Percentiles rank a stretch among this genome's conserved stretches.
phyloP scores from a whole-genome alignment of 2,113 vertebrate genomes.

The Scartelaos histophorus region DNA sequence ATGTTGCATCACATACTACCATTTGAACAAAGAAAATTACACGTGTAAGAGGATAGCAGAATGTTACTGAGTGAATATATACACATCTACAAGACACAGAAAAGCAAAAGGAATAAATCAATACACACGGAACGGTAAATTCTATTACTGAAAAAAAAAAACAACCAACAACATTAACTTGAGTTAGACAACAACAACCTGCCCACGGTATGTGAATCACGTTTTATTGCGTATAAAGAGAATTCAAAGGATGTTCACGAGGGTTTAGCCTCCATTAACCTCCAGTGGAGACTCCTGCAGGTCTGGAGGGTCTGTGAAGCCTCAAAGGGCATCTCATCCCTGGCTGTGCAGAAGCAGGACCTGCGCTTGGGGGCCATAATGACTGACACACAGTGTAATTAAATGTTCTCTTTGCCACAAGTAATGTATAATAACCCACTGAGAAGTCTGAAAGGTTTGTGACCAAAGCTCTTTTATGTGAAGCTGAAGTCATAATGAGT shows the following conservation, averaged over 20 bases:
- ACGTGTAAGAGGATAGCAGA: constrained; percentile 1
- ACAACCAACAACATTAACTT: not conserved
- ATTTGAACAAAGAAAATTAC: not conserved
- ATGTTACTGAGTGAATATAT: constrained; percentile 11
- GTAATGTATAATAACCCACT: constrained; percentile 27
- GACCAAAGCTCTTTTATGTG: not conserved
- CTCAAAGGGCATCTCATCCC: constrained; percentile 18
- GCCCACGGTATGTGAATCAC: constrained; percentile 8
- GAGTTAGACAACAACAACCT: not conserved
- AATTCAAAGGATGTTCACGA: constrained; percentile 20
- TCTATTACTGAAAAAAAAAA: not conserved
- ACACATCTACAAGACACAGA: constrained; percentile 7
- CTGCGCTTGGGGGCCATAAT: constrained; percentile 10
- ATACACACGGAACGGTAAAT: not conserved
- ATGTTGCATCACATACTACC: not conserved
- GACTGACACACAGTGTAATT: constrained; percentile 58
- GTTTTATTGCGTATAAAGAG: constrained; percentile 26
- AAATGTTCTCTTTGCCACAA: constrained; percentile 45
- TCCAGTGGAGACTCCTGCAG: constrained; percentile 25
- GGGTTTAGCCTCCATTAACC: constrained; percentile 47
- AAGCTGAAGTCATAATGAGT: constrained; percentile 15
- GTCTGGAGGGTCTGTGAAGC: constrained; percentile 19
- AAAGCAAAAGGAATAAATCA: constrained; percentile 19
- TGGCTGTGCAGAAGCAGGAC: constrained; percentile 23
- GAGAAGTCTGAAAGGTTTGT: constrained; percentile 21